Base-by-base conservation (phyloP, 1,140 invertebrate genomes). In the Orchesella cincta region DNA sequence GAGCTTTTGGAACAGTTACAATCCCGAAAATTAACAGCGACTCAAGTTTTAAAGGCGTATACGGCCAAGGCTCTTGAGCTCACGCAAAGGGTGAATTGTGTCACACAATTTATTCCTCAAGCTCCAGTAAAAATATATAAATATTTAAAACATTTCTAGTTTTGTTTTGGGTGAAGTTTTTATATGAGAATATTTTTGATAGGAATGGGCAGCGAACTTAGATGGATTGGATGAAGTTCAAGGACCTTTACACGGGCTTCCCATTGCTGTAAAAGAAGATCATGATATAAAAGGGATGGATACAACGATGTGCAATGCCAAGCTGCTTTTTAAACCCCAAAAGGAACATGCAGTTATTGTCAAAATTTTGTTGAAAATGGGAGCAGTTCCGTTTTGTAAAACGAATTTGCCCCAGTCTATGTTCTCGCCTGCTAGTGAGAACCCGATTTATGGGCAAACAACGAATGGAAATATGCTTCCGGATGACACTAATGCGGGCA, bases 361-460 rank as follows among this genome's bases (percentile, higher is more conserved):
- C 12, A 79, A 83, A 71, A 73, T 80, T 3, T 71, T 87, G 5
- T 36, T 67, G 26, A 74, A 79, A 29, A 78, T 81, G 23, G 86
- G 87, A 29, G 86, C 84, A 20, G 79, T 88, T 26, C 87, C 87
- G 1, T 87, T 87, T 81, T 84, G 84, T 26, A 83, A 84, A 76
- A 88, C 87, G 8, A 87, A 88, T 80, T 76, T 87, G 0, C 86
- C 87, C 5, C 87, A 88, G 72, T 71, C 51, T 31, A 35, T 78
- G 28, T 77, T 76, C 46, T 84, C 83, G 18, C 84, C 80, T 78
- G 83, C 83, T 8, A 86, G 85, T 81, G 81, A 83, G n/a, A 88
- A 88, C 79, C 87, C 87, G 1, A 84, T 88, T 18, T 88, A 83
- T 82, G 88, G 88, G 5, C 1, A 33, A 16, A 74, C 87, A 3